These are phyloP conservation scores for Eulemur rubriventer DNA, from an alignment of 2,797 vertebrate species.

Conservation along the genomic window DNA sequence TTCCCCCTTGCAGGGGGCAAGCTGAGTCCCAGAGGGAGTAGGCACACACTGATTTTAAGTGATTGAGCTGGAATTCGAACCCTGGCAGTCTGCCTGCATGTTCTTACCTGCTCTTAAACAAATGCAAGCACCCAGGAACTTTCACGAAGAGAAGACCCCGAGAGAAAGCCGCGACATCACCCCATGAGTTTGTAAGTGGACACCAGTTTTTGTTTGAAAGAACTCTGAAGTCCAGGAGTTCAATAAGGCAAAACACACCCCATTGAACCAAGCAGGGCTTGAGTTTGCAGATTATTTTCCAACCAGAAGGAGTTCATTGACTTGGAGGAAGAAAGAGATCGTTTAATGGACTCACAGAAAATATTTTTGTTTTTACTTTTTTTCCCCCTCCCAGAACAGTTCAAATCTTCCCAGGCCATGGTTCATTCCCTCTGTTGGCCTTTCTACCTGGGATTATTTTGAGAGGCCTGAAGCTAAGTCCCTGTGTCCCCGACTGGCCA, in stretches of 20 bases:
- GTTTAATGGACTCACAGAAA: slow-evolving; percentile 64
- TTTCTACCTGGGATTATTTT: slow-evolving; percentile 50
- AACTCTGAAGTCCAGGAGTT: slow-evolving; percentile 9
- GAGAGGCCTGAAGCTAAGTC: neutral
- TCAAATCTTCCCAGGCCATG: neutral
- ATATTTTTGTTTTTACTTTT: slow-evolving; percentile 38
- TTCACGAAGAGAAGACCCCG: neutral
- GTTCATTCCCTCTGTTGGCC: neutral
- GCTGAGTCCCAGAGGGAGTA: neutral
- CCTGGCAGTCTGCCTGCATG: neutral
- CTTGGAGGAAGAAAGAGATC: slow-evolving; percentile 52
- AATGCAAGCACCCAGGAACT: neutral
- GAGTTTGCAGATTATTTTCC: slow-evolving; percentile 62
- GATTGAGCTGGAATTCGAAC: neutral
- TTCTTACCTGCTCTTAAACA: neutral
- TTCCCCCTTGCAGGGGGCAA: neutral
- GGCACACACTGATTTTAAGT: neutral
- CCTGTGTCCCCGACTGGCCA: neutral
- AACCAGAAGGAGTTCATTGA: slow-evolving; percentile 56
- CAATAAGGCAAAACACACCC: neutral
- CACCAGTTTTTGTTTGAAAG: neutral
- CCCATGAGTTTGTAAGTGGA: neutral
- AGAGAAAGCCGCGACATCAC: neutral
- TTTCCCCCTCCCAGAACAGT: neutral
- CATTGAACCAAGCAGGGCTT: slow-evolving; percentile 28